phyloP scores from a whole-genome alignment of 2,113 vertebrate species.

The Callipepla squamata region DNA sequence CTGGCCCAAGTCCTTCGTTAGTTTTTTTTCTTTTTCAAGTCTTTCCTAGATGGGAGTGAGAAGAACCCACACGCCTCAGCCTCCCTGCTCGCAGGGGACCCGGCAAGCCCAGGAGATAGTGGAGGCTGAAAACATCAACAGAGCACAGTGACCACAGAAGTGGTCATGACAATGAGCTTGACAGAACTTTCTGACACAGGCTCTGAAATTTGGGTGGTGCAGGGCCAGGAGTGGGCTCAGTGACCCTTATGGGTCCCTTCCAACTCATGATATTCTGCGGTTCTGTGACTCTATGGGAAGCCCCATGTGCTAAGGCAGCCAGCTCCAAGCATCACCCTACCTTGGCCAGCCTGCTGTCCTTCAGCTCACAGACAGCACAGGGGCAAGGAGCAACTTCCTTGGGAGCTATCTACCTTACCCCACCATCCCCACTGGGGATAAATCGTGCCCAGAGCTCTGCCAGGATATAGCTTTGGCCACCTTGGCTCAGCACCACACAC shows the following conservation, averaged over 20 bases:
- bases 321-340: background rate
- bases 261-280: too few relatives aligned
- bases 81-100: background rate
- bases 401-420: background rate
- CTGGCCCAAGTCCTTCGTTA: conserved; percentile 88
- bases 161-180: too few relatives aligned
- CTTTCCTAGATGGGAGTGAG: conserved; percentile 80
- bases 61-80: background rate
- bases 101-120: background rate
- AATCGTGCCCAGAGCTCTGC: background rate
- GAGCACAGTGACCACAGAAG: background rate
- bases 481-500: background rate
- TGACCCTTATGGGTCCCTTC: too few relatives aligned
- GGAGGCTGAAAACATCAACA: background rate
- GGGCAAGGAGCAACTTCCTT: background rate
- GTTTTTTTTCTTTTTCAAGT: conserved; percentile 92
- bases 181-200: too few relatives aligned
- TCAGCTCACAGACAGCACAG: background rate
- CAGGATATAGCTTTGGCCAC: rapidly evolving
- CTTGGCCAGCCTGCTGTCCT: background rate
- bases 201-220: too few relatives aligned
- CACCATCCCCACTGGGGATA: background rate
- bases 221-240: too few relatives aligned
- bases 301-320: background rate
- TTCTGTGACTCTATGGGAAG: rapidly evolving